Percentiles rank a stretch among this genome's conserved stretches.
Conservation (phyloP, 2,113 vertebrate species). For the Xenopus tropicalis region DNA sequence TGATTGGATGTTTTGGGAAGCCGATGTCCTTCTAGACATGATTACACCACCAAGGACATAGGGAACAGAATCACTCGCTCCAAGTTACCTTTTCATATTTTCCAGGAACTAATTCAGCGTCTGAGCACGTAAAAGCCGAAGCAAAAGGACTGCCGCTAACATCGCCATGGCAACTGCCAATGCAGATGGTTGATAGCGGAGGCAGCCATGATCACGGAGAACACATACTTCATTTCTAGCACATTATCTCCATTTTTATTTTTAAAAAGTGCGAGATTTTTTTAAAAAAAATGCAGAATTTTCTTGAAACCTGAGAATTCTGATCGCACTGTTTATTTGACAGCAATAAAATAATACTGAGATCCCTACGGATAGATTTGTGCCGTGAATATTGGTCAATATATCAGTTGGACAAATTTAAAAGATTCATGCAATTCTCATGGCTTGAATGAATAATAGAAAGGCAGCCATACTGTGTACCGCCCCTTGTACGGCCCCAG, state of each 20-base stretch:
- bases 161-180: conserved; percentile 40
- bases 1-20: too few species aligned
- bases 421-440: too few species aligned
- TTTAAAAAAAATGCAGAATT: too few species aligned
- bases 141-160: conserved; percentile 22
- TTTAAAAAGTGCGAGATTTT: not conserved
- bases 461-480: too few species aligned
- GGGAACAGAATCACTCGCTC: not conserved
- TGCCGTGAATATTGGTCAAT: too few species aligned
- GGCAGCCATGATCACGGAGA: conserved; percentile 15
- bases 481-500: too few species aligned
- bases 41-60: conserved; percentile 3
- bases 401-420: too few species aligned
- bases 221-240: conserved; percentile 1
- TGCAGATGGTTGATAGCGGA: conserved; percentile 4
- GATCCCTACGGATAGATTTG: too few species aligned
- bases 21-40: not conserved
- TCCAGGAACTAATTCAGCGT: conserved; percentile 16
- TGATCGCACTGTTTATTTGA: too few species aligned
- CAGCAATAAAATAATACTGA: too few species aligned
- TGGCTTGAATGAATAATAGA: too few species aligned
- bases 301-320: too few species aligned
- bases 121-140: conserved; percentile 25
- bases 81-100: conserved; percentile 8
- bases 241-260: conserved; percentile 5